A percentile compares a stretch with the other conserved stretches of the same genome.
These are phyloP conservation scores for Psittacula derbiana DNA, from an alignment of 2,797 vertebrate genomes.

Conservation along the genomic window DNA sequence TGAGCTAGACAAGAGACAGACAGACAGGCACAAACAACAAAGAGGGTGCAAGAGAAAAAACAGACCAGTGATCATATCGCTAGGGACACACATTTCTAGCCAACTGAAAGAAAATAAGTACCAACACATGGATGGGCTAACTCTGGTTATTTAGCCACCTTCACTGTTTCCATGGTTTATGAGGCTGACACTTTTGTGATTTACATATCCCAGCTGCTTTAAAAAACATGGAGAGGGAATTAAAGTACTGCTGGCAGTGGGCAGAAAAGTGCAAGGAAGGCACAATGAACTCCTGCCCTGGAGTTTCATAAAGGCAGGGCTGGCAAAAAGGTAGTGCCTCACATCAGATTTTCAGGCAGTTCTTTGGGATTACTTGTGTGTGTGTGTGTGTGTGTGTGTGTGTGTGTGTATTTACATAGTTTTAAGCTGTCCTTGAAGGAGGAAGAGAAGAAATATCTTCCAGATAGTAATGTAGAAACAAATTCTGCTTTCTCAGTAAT, in stretches of 20 bases:
- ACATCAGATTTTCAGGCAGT: background rate
- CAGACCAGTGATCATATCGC: slow-evolving; percentile 33
- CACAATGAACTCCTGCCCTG: background rate
- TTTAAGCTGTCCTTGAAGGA: background rate
- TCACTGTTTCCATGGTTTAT: background rate
- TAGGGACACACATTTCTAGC: background rate
- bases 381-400: background rate
- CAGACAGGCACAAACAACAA: slow-evolving; percentile 9
- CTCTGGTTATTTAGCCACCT: background rate
- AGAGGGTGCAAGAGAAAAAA: slow-evolving; percentile 21
- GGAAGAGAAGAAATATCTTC: background rate
- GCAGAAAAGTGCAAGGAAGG: background rate
- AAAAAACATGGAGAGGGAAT: background rate
- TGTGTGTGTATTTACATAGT: background rate
- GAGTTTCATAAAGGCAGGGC: background rate
- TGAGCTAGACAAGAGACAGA: slow-evolving; percentile 8
- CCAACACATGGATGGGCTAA: background rate
- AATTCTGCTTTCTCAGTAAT: background rate
- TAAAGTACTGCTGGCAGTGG: background rate
- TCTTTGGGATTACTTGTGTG: background rate
- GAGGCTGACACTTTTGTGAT: background rate
- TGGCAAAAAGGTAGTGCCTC: background rate
- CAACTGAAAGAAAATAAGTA: background rate
- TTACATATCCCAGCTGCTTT: background rate
- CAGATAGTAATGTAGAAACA: background rate